These are phyloP conservation scores for Lasiommata megera DNA, from an alignment of 2,888 invertebrate species.

Conservation along the genomic window DNA sequence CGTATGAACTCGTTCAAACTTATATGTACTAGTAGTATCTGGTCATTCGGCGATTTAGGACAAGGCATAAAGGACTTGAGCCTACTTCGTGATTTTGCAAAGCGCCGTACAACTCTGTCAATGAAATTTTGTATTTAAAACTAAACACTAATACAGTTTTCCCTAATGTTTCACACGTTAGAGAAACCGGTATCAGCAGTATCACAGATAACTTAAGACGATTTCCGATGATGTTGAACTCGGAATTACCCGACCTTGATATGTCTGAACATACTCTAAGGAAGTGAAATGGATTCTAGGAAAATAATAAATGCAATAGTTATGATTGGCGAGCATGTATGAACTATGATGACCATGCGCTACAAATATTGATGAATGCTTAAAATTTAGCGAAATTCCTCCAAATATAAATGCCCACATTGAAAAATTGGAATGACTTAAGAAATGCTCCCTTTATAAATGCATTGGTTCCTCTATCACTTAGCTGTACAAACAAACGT, in stretches of 20 bases:
- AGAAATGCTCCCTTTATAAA: constrained; percentile 5
- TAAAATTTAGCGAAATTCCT: not conserved
- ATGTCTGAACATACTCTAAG: constrained; percentile 36
- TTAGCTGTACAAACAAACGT: constrained; percentile 20
- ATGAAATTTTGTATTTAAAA: too few relatives aligned
- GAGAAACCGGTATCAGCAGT: too few relatives aligned
- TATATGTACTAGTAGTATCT: too few relatives aligned
- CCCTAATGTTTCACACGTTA: too few relatives aligned
- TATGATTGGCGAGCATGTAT: constrained; percentile 28
- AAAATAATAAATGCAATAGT: constrained; percentile 41
- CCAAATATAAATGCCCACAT: constrained; percentile 46
- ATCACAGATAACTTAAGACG: too few relatives aligned
- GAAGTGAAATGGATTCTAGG: constrained; percentile 70
- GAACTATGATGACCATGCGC: not conserved
- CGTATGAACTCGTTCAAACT: too few relatives aligned
- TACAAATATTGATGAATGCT: constrained; percentile 19
- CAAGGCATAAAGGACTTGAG: too few relatives aligned
- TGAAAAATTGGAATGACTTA: constrained; percentile 53
- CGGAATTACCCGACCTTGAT: not conserved
- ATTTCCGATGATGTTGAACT: too few relatives aligned
- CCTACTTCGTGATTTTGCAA: too few relatives aligned
- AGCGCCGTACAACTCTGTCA: too few relatives aligned
- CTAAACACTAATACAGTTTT: too few relatives aligned
- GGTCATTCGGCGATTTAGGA: too few relatives aligned
- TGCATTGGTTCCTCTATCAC: constrained; percentile 35